Percentiles rank a stretch among this genome's conserved stretches.
These are phyloP conservation scores for Semnornis frantzii DNA, from an alignment of 2,113 vertebrate species.

Conservation along the genomic window DNA sequence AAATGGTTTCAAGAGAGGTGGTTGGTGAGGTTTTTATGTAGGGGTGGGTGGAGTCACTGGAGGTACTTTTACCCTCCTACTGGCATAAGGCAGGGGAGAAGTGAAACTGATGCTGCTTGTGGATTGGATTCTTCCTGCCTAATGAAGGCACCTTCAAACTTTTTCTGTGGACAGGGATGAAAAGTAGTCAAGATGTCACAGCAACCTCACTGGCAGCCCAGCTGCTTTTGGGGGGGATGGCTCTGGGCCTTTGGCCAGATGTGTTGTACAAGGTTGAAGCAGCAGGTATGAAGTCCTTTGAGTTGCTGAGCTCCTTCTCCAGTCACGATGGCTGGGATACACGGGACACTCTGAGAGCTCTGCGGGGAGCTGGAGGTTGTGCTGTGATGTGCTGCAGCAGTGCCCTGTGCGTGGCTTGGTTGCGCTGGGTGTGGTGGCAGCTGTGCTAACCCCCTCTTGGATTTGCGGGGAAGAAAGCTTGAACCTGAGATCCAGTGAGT, in stretches of 20 bases:
- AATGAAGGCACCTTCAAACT: background rate
- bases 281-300: background rate
- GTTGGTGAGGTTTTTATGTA: background rate
- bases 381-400: background rate
- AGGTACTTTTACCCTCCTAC: background rate
- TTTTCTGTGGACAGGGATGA: background rate
- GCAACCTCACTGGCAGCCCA: background rate
- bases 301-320: background rate
- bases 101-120: background rate
- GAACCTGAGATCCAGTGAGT: background rate
- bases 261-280: background rate
- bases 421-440: background rate
- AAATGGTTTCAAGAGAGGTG: background rate
- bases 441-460: background rate
- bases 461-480: background rate
- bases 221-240: background rate
- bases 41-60: background rate
- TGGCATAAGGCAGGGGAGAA: background rate
- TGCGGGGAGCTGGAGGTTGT: background rate
- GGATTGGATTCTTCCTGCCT: background rate
- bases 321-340: background rate
- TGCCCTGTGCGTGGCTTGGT: background rate
- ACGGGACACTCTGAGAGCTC: background rate
- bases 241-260: background rate
- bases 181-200: background rate